These are phyloP conservation scores for Acleris sparsana DNA, from an alignment of 2,888 invertebrate genomes.

Conservation along the genomic window DNA sequence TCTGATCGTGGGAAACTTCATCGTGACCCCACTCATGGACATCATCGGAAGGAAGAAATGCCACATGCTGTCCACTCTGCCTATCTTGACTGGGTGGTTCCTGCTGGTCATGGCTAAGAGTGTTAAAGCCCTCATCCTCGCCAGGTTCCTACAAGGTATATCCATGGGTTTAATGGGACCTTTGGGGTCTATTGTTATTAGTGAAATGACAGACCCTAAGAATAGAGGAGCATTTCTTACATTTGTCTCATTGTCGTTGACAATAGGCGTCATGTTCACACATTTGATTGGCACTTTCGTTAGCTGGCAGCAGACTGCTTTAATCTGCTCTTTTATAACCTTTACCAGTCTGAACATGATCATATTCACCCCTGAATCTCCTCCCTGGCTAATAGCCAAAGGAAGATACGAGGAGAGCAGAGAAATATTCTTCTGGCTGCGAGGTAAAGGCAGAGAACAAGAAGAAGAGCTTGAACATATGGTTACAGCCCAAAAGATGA, in stretches of 20 bases:
- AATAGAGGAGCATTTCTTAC: constrained; percentile 86
- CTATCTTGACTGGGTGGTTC: constrained; percentile 84
- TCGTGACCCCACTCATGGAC: constrained; percentile 83
- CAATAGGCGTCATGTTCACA: constrained; percentile 84
- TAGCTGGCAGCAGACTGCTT: constrained; percentile 83
- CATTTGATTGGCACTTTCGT: constrained; percentile 85
- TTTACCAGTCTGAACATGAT: constrained; percentile 79
- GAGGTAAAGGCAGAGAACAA: constrained; percentile 73
- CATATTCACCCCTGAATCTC: constrained; percentile 85
- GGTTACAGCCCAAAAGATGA: constrained; percentile 68
- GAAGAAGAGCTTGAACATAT: constrained; percentile 75
- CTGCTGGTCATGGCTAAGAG: constrained; percentile 75
- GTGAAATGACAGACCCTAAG: constrained; percentile 84
- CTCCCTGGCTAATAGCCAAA: constrained; percentile 86
- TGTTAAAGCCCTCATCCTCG: constrained; percentile 71
- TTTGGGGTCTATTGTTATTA: constrained; percentile 81
- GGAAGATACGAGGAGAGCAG: constrained; percentile 82
- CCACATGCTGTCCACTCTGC: constrained; percentile 79
- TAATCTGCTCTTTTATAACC: constrained; percentile 78
- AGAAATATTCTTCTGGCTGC: constrained; percentile 81
- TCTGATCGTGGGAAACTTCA: constrained; percentile 83
- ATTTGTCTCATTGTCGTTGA: constrained; percentile 83
- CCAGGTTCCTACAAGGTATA: constrained; percentile 80
- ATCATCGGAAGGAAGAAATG: constrained; percentile 81
- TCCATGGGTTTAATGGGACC: constrained; percentile 83